Percentiles rank a stretch among this genome's conserved stretches.
These are phyloP conservation scores for Phyto melanocephala DNA, from an alignment of 2,888 invertebrate genomes.

Conservation along the genomic window DNA sequence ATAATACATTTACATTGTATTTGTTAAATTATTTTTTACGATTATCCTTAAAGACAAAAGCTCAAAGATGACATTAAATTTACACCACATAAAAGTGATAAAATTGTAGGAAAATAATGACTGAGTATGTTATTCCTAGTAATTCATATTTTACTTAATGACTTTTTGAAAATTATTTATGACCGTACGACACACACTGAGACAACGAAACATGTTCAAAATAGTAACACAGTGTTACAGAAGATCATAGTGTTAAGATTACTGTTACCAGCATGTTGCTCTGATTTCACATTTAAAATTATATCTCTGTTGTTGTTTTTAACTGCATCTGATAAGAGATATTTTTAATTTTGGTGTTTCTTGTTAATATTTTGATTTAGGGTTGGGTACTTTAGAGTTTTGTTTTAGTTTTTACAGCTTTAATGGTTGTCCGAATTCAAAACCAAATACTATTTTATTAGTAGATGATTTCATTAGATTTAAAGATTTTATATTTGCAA, in stretches of 20 bases:
- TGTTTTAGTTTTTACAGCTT: neutral
- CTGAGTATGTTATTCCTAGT: constrained; percentile 5
- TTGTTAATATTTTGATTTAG: neutral
- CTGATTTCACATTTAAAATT: constrained; percentile 7
- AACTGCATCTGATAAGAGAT: constrained; percentile 23
- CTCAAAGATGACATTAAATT: constrained; percentile 55
- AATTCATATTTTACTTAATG: constrained; percentile 57
- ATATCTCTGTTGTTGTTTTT: neutral
- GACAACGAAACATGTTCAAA: neutral
- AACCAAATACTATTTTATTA: neutral
- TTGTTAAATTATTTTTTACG: neutral
- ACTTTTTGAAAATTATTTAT: constrained; percentile 22
- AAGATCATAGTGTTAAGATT: constrained; percentile 43
- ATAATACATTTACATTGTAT: neutral
- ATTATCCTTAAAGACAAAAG: constrained; percentile 60
- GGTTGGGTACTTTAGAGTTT: neutral
- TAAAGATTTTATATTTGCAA: constrained; percentile 11
- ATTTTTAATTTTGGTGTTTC: neutral
- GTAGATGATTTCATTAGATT: neutral
- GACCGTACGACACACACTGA: no score
- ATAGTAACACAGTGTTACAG: neutral
- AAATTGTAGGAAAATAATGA: constrained; percentile 1
- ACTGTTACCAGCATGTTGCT: neutral
- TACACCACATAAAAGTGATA: constrained; percentile 59
- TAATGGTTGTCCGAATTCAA: neutral